A percentile compares a stretch with the other conserved stretches of the same genome.
These are phyloP conservation scores for Silurus aristotelis DNA, from an alignment of 2,797 vertebrate species.

Conservation along the genomic window DNA sequence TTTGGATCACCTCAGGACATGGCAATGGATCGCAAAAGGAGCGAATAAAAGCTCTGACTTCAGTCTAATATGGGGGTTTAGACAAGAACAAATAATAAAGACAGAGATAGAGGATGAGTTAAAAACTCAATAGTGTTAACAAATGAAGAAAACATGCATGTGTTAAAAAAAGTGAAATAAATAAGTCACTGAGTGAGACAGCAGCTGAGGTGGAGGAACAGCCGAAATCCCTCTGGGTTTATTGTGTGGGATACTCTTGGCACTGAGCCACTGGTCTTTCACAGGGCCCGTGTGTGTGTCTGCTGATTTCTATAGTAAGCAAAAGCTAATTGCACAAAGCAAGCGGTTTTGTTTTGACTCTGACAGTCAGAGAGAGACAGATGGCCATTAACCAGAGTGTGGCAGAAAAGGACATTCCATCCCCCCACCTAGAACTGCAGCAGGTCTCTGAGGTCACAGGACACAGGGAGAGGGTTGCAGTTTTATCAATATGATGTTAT, in stretches of 20 bases:
- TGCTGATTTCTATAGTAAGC: slow-evolving; percentile 62
- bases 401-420: slow-evolving; percentile 55
- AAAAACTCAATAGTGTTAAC: slow-evolving; percentile 36
- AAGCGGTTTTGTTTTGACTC: slow-evolving; percentile 70
- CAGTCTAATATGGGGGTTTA: slow-evolving; percentile 26
- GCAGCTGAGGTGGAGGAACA: slow-evolving; percentile 11
- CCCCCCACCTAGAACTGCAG: slow-evolving; percentile 51
- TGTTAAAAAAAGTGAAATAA: slow-evolving; percentile 35
- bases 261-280: slow-evolving; percentile 51
- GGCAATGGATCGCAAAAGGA: slow-evolving; percentile 46
- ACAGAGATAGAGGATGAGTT: background rate
- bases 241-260: slow-evolving; percentile 57
- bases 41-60: slow-evolving; percentile 21
- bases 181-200: background rate
- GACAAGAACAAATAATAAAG: slow-evolving; percentile 38
- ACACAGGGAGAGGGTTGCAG: slow-evolving; percentile 10
- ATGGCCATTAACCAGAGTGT: slow-evolving; percentile 64
- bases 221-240: slow-evolving; percentile 17
- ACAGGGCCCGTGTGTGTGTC: slow-evolving; percentile 53
- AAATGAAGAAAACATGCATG: slow-evolving; percentile 50
- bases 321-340: slow-evolving; percentile 69
- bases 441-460: slow-evolving; percentile 40
- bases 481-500: background rate
- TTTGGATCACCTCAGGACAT: slow-evolving; percentile 46
- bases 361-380: slow-evolving; percentile 67